Conservation (phyloP, 2,797 vertebrate genomes). For the Champsocephalus gunnari region DNA sequence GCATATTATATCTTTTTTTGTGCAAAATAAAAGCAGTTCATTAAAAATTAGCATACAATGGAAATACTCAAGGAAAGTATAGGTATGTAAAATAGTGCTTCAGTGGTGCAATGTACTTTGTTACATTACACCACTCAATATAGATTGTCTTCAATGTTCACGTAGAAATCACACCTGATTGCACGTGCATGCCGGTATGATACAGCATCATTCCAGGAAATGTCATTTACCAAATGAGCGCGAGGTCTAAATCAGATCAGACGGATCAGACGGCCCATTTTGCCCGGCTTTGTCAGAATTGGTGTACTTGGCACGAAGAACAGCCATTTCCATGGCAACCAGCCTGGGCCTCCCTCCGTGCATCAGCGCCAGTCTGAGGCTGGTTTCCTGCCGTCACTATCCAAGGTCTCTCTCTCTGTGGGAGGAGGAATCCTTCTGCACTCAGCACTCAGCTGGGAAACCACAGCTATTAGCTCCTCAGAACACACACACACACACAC, state of each 20-base stretch:
- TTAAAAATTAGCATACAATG: too few species aligned
- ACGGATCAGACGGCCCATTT: conserved; percentile 53
- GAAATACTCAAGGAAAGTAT: too few species aligned
- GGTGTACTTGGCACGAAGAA: conserved; percentile 34
- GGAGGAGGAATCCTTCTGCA: conserved; percentile 8
- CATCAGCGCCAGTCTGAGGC: conserved; percentile 54
- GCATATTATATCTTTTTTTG: too few species aligned
- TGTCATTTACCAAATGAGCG: conserved; percentile 17
- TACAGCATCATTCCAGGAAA: conserved; percentile 17
- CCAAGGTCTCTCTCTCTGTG: conserved; percentile 40
- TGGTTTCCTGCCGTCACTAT: conserved; percentile 71
- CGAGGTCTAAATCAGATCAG: conserved; percentile 58
- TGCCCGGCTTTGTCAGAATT: conserved; percentile 17
- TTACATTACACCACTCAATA: too few species aligned
- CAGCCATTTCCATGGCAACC: conserved; percentile 48
- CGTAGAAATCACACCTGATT: neutral
- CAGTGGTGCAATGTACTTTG: too few species aligned
- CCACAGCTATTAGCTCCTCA: conserved; percentile 54
- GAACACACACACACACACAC: conserved; percentile 18
- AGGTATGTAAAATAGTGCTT: too few species aligned
- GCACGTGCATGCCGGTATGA: neutral
- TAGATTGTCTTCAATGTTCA: neutral
- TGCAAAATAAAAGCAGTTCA: too few species aligned
- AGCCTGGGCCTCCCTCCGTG: conserved; percentile 47
- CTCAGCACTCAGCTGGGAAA: conserved; percentile 51